Conservation (phyloP, 2,113 vertebrate species). For the Amphiprion percula region DNA sequence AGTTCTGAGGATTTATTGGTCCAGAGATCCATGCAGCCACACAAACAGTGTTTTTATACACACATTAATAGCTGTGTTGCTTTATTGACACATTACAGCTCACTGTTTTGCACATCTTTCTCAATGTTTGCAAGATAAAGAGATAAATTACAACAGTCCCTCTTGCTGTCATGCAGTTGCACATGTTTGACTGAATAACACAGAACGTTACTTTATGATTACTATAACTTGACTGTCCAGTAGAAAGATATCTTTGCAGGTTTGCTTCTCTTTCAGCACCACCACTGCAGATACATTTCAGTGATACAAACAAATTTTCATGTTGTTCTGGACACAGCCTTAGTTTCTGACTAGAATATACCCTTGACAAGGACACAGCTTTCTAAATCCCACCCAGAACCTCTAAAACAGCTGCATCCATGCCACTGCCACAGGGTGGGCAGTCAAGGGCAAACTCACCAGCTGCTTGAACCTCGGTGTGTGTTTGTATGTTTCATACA, state of each 20-base stretch:
- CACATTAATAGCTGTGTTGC: background rate
- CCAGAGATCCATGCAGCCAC: background rate
- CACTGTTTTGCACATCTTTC: background rate
- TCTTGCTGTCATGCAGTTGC: background rate
- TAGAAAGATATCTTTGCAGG: too few species aligned
- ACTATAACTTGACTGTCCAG: background rate
- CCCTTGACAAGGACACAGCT: slow-evolving; percentile 74
- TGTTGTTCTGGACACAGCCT: background rate
- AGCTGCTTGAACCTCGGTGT: slow-evolving; percentile 71
- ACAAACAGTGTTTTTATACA: background rate
- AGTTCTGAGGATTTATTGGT: background rate
- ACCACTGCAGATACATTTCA: background rate
- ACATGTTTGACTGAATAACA: background rate
- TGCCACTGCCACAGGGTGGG: slow-evolving; percentile 71
- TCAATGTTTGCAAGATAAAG: background rate
- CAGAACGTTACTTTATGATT: background rate
- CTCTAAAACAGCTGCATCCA: slow-evolving; percentile 77
- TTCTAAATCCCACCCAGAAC: slow-evolving; percentile 68
- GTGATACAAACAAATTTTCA: background rate
- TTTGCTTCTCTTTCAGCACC: background rate
- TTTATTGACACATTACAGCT: background rate
- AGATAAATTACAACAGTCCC: background rate
- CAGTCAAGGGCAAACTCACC: slow-evolving; percentile 80
- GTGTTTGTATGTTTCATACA: slow-evolving; percentile 39
- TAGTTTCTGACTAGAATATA: slow-evolving; percentile 25